These are phyloP conservation scores for Vulpes vulpes DNA, from an alignment of 2,113 vertebrate species.

Conservation along the genomic window DNA sequence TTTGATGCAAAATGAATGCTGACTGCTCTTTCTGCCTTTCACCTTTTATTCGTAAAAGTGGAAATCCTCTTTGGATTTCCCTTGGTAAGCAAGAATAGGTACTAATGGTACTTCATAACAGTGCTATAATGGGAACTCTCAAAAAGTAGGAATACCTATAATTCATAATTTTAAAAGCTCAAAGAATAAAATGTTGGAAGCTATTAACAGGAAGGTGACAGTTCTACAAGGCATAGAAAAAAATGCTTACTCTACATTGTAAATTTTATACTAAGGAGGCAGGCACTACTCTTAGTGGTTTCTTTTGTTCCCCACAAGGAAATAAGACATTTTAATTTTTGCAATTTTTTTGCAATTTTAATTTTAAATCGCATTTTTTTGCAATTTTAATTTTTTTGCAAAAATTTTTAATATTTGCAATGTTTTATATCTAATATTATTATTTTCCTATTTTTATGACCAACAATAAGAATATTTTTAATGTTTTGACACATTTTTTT, in stretches of 20 bases:
- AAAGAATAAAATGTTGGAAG: not conserved
- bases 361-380: not conserved
- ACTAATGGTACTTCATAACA: not conserved
- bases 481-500: not conserved
- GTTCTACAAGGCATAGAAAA: not conserved
- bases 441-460: not conserved
- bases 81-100: not conserved
- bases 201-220: not conserved
- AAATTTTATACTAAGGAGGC: not conserved
- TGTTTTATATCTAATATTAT: not conserved
- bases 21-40: not conserved
- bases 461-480: not conserved
- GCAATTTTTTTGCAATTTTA: not conserved
- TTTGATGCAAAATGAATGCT: not conserved
- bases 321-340: not conserved
- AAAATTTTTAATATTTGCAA: not conserved
- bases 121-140: not conserved
- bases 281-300: not conserved
- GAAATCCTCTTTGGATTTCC: not conserved
- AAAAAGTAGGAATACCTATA: not conserved
- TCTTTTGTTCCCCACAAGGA: not conserved
- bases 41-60: not conserved
- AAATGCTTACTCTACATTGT: not conserved
- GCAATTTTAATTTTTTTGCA: no score
- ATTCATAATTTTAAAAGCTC: not conserved